These are phyloP conservation scores for Chloroclystis v-ata DNA, from an alignment of 2,888 invertebrate genomes.

Conservation along the genomic window DNA sequence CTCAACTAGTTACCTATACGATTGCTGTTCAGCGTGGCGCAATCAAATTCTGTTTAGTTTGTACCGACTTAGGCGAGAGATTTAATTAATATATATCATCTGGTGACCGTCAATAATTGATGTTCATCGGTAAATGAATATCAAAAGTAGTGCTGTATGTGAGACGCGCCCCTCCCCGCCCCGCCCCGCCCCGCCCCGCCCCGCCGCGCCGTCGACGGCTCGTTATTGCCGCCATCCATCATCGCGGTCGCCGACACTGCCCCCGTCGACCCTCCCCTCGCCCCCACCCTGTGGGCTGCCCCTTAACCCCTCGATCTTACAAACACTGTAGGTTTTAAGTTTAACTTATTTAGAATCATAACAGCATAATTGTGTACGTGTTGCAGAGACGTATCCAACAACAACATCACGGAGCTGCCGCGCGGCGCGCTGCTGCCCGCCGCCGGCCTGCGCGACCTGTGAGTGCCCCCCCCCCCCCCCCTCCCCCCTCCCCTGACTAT, in stretches of 20 bases:
- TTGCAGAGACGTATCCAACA: slow-evolving; percentile 88
- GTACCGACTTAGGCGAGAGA: no score
- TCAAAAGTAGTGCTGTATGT: no score
- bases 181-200: neutral
- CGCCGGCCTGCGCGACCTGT: slow-evolving; percentile 85
- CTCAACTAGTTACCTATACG: no score
- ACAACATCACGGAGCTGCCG: slow-evolving; percentile 86
- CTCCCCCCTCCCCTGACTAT: neutral
- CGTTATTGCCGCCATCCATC: slow-evolving; percentile 69
- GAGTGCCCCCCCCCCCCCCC: slow-evolving; percentile 60
- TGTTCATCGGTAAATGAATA: no score
- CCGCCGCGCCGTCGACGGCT: slow-evolving; percentile 24
- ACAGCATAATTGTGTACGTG: no score
- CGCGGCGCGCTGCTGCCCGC: slow-evolving; percentile 83
- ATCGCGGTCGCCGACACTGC: slow-evolving; percentile 43
- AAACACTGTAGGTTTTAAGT: no score
- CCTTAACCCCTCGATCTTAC: neutral
- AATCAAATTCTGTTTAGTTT: no score
- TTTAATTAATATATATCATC: no score
- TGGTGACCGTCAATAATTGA: no score
- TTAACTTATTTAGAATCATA: no score
- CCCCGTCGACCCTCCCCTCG: neutral
- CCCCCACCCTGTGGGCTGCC: neutral
- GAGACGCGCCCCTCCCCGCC: neutral
- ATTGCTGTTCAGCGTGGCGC: no score